Percentiles rank a stretch among this genome's conserved stretches.
phyloP scores from a whole-genome alignment of 2,888 invertebrate species.

The Bembecia ichneumoniformis region DNA sequence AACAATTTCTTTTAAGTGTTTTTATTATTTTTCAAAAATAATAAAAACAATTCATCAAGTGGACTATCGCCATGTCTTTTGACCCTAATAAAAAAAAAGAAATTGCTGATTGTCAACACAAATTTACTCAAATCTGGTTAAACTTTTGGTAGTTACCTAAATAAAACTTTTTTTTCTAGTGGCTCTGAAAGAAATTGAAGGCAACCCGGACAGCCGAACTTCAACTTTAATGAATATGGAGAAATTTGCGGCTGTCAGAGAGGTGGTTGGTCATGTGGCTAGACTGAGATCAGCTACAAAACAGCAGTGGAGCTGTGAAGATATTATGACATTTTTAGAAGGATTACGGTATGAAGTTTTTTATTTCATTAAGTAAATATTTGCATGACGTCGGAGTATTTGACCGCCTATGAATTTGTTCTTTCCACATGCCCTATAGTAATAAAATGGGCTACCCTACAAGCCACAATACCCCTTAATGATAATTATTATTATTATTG shows the following conservation, averaged over 20 bases:
- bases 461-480: too few relatives aligned
- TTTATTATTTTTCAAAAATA: too few relatives aligned
- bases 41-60: too few relatives aligned
- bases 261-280: conserved; percentile 45
- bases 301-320: conserved; percentile 36
- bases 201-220: conserved; percentile 51
- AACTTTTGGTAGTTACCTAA: background rate
- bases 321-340: conserved; percentile 44
- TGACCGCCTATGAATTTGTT: too few relatives aligned
- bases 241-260: conserved; percentile 54
- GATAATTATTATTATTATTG: too few relatives aligned
- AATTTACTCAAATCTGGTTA: background rate
- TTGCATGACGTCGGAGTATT: too few relatives aligned
- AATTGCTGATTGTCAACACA: too few relatives aligned
- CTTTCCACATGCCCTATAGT: too few relatives aligned
- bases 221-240: conserved; percentile 50
- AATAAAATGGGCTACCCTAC: conserved; percentile 10
- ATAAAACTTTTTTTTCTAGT: conserved; percentile 25
- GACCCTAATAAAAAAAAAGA: too few relatives aligned
- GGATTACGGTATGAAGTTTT: conserved; percentile 31
- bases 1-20: too few relatives aligned
- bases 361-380: too few relatives aligned
- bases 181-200: conserved; percentile 58
- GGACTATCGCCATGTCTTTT: too few relatives aligned
- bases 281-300: conserved; percentile 38